phyloP scores from a whole-genome alignment of 2,797 vertebrate species.

The Acanthurus tractus region DNA sequence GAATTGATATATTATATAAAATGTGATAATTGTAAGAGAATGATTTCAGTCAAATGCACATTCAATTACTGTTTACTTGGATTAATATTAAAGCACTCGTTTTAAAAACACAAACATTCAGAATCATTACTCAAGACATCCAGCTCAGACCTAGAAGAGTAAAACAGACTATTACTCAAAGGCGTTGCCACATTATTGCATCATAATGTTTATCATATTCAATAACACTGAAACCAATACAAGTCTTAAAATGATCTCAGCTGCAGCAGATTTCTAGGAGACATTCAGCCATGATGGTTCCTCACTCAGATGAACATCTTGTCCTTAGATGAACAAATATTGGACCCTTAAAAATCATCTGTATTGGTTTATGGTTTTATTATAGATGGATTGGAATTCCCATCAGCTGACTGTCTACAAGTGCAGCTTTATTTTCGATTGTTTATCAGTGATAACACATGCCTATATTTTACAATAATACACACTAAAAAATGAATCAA shows the following conservation, averaged over 20 bases:
- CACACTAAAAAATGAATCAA: too few species aligned
- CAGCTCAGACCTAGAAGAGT: not conserved
- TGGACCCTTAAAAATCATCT: not conserved
- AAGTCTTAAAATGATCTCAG: not conserved
- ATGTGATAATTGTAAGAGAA: not conserved
- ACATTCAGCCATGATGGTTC: not conserved
- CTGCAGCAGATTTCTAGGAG: conserved; percentile 8
- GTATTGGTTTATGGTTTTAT: conserved; percentile 29
- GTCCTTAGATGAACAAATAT: not conserved
- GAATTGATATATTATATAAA: too few species aligned
- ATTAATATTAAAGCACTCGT: not conserved
- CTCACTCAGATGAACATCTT: conserved; percentile 18
- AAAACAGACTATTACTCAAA: not conserved
- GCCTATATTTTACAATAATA: too few species aligned
- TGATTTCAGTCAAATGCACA: not conserved
- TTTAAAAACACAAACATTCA: not conserved
- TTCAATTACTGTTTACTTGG: not conserved
- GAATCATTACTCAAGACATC: not conserved
- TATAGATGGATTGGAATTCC: conserved; percentile 22
- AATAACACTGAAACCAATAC: not conserved
- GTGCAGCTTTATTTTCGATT: conserved; percentile 1
- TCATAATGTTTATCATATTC: conserved; percentile 1
- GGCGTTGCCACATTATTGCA: not conserved
- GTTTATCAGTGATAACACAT: not conserved
- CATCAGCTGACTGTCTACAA: conserved; percentile 20